Evolutionary conservation across 2,888 invertebrate genomes (phyloP).

Genomic region (Tupiocoris notatus): DNA sequence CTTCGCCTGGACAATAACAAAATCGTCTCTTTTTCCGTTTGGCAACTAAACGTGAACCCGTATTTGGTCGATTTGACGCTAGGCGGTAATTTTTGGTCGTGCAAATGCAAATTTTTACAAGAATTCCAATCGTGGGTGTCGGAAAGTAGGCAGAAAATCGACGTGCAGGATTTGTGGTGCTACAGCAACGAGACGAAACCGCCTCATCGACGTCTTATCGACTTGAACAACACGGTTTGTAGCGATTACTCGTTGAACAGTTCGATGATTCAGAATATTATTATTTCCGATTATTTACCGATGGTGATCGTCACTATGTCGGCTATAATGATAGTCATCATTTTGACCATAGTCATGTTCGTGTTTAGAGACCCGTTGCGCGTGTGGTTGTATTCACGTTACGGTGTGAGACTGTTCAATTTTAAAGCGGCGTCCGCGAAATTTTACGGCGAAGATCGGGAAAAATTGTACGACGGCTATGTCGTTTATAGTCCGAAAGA

Average conservation of each 20-base stretch:
- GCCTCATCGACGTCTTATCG: slow-evolving; percentile 74
- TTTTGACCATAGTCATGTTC: slow-evolving; percentile 74
- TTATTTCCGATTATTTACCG: slow-evolving; percentile 80
- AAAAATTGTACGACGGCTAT: slow-evolving; percentile 85
- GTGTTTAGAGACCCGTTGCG: slow-evolving; percentile 82
- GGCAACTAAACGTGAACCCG: slow-evolving; percentile 69
- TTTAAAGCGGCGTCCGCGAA: slow-evolving; percentile 62
- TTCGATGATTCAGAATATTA: slow-evolving; percentile 77
- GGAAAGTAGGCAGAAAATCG: slow-evolving; percentile 75
- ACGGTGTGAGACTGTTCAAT: slow-evolving; percentile 74
- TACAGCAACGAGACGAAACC: slow-evolving; percentile 72
- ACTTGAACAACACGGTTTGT: slow-evolving; percentile 81
- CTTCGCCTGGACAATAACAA: slow-evolving; percentile 82
- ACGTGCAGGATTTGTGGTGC: slow-evolving; percentile 77
- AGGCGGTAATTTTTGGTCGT: slow-evolving; percentile 85
- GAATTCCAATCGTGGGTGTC: slow-evolving; percentile 76
- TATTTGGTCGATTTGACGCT: slow-evolving; percentile 73
- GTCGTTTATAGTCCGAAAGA: slow-evolving; percentile 90
- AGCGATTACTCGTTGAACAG: slow-evolving; percentile 82
- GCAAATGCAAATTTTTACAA: slow-evolving; percentile 80
- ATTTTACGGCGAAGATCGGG: slow-evolving; percentile 65
- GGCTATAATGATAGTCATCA: slow-evolving; percentile 72
- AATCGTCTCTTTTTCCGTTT: slow-evolving; percentile 74
- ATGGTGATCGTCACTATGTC: slow-evolving; percentile 78
- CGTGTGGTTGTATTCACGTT: slow-evolving; percentile 83